These are phyloP conservation scores for Pollenia griseotomentosa DNA, from an alignment of 2,888 invertebrate species.

Conservation along the genomic window DNA sequence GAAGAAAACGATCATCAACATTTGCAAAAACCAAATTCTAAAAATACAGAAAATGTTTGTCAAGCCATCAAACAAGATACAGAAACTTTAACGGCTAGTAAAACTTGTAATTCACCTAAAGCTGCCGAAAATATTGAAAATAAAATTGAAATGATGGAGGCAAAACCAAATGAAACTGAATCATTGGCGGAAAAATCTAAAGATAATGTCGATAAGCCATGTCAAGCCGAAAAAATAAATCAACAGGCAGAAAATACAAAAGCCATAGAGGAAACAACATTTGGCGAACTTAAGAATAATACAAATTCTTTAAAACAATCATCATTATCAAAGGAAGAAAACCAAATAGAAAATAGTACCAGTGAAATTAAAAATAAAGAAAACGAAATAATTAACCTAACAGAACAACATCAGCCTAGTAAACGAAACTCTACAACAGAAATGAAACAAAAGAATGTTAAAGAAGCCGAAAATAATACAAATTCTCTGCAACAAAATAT, in stretches of 20 bases:
- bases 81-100: not conserved
- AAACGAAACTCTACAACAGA: not conserved
- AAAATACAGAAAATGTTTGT: constrained; percentile 35
- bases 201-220: not conserved
- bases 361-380: not conserved
- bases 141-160: not conserved
- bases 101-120: not conserved
- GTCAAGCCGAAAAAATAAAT: not conserved
- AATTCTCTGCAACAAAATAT: not conserved
- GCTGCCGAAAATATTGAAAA: not conserved
- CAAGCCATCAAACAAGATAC: not conserved
- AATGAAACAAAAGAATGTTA: not conserved
- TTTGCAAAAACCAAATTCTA: not conserved
- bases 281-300: not conserved
- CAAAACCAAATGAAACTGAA: not conserved
- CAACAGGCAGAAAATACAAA: not conserved
- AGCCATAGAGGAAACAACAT: not conserved
- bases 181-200: not conserved
- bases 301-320: not conserved
- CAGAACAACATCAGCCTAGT: not conserved
- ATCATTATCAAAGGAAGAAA: not conserved
- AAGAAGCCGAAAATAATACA: not conserved
- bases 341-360: not conserved
- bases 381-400: not conserved
- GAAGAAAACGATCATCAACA: not conserved